A percentile compares a stretch with the other conserved stretches of the same genome.
phyloP scores from a whole-genome alignment of 1,140 invertebrate genomes.

The Caenorhabditis briggsae region DNA sequence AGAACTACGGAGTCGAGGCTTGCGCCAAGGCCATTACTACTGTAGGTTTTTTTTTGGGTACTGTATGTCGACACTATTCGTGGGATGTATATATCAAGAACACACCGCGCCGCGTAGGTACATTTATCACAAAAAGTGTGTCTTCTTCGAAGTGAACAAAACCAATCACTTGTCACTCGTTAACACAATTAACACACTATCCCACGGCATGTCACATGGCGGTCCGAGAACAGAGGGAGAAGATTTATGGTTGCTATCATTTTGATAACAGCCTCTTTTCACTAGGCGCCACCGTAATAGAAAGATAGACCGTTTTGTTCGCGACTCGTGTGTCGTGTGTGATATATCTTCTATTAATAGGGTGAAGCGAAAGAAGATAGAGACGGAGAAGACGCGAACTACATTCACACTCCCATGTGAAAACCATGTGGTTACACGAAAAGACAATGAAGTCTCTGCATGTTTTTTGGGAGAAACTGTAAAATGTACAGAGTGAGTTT shows the following conservation, averaged over 20 bases:
- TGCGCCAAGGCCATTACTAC: conserved; percentile 88
- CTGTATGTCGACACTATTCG: background rate
- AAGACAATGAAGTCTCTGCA: background rate
- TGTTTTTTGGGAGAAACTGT: conserved; percentile 10
- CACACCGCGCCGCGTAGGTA: background rate
- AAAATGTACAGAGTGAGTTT: background rate
- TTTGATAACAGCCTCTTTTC: background rate
- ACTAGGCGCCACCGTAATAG: conserved; percentile 25
- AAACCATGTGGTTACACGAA: background rate
- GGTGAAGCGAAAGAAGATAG: background rate
- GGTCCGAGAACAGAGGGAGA: conserved; percentile 44
- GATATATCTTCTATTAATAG: conserved; percentile 43
- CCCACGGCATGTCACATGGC: conserved; percentile 46
- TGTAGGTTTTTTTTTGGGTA: conserved; percentile 77
- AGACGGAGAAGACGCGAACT: conserved; percentile 26
- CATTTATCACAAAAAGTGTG: conserved; percentile 31
- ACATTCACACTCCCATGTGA: conserved; percentile 39
- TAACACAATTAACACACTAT: conserved; percentile 31
- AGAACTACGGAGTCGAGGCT: conserved; percentile 92
- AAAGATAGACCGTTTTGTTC: background rate
- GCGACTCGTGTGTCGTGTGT: too few species aligned
- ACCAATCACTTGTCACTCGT: background rate
- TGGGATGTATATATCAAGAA: too few species aligned
- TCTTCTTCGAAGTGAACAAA: conserved; percentile 5
- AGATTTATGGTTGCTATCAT: conserved; percentile 49